A percentile compares a stretch with the other conserved stretches of the same genome.
These are phyloP conservation scores for Smittia aterrima DNA, from an alignment of 2,888 invertebrate species.

Conservation along the genomic window DNA sequence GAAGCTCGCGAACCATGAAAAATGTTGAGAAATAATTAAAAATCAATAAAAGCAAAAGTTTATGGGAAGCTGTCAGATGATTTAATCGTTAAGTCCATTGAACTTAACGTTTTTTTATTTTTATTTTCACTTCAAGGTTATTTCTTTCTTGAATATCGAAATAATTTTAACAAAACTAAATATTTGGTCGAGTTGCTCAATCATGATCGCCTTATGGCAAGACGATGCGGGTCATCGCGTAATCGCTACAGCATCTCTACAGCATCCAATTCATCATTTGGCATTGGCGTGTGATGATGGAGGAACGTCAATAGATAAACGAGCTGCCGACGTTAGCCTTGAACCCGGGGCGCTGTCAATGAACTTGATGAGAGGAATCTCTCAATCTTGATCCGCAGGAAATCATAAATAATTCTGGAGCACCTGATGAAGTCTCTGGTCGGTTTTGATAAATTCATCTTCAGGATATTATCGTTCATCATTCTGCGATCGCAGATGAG, in stretches of 20 bases:
- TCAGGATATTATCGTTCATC: too few relatives aligned
- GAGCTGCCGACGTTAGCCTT: neutral
- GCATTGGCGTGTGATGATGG: neutral
- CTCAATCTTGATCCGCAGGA: neutral
- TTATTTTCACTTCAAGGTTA: slow-evolving; percentile 7
- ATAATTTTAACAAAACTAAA: neutral
- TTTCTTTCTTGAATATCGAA: neutral
- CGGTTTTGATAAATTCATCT: neutral
- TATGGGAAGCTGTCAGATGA: neutral
- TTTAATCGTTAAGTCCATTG: neutral
- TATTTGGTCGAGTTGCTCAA: neutral
- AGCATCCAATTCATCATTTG: neutral
- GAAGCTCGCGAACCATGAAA: neutral
- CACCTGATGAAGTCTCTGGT: slow-evolving; percentile 1
- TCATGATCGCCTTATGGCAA: neutral
- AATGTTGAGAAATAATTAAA: neutral
- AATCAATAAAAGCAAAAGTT: slow-evolving; percentile 11
- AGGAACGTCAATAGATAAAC: neutral
- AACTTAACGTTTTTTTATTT: neutral
- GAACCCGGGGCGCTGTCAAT: neutral
- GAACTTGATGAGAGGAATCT: neutral
- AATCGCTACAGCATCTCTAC: neutral
- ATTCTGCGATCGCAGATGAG: too few relatives aligned
- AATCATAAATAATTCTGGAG: neutral
- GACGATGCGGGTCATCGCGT: neutral